Evolutionary conservation across 1,140 invertebrate genomes (phyloP), one percentile per base, ranked within the genome.

Genomic region (Hormaphis cornu): DNA sequence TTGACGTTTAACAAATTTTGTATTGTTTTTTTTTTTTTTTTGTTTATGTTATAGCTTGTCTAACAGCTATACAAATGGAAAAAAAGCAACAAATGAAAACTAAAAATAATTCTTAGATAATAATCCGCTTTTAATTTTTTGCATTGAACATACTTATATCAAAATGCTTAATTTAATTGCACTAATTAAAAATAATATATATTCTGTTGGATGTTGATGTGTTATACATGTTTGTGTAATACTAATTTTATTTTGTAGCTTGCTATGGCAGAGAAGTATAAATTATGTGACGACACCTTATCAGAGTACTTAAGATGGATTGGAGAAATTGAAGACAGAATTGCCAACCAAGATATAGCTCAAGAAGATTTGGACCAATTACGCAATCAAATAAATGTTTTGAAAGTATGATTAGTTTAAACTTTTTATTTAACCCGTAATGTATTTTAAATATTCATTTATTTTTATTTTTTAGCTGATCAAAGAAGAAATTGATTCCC

Each of bases 231-330:
- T 42, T 18, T 61, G 0, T 20, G 30, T 61, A 30, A 50, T 6
- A 14, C 18, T 0, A 33, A 48, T 35, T 33, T 16, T 35, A 16
- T n/a, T 53, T 70, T 73, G 72, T 83, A 95, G 93, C 89, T 93
- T 90, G 91, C 91, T 74, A 88, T 95, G 73, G 89, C 94, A 79
- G 93, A 95, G 76, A 93, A 94, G 77, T 97, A 95, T 83, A 90
- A 87, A 79, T 83, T 89, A 74, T 96, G 87, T 80, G 89, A 89
- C 78, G 89, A 93, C 75, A 88, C 85, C 50, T 80, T 95, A 44
- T 86, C 85, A 40, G 90, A 91, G 77, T 82, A 97, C 44, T 80
- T 95, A 59, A 86, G 92, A 78, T 95, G 92, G 90, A 86, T 97
- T 69, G 83, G 84, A 8, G 87, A 90, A 72, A 81, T 96, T 7